Base-by-base conservation (phyloP, 23 tunicate genomes). In the Halocynthia roretzi region DNA sequence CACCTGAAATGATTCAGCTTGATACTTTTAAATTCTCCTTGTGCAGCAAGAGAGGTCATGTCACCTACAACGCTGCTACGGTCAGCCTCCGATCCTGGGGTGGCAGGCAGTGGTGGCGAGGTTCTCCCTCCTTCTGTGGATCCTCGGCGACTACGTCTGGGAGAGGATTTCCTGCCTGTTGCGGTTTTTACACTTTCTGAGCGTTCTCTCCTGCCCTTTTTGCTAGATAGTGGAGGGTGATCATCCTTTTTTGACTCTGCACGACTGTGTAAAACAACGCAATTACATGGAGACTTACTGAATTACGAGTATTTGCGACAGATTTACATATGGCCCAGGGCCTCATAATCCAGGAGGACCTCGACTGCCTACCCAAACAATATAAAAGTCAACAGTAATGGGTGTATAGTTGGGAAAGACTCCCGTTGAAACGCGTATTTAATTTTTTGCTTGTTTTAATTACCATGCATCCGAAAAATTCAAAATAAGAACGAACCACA, bases 1-100 rank as follows among this genome's bases (percentile, higher is more conserved):
- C 60, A 89, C 96, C 96, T 83, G 80, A 89, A 89, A 80, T 89
- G 88, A 65, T 57, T 84, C 53, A 89, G 85, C 62, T 84, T 89
- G 68, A 89, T 14, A 6, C 50, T 18, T 76, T 89, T 89, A 40
- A 70, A 80, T 11, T 89, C 96, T 6, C 80, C 71, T 18, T 72
- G 40, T 21, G 75, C 71, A 12, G 48, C 48, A 22, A 54, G 56
- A 19, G 78, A 74, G 19, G 78, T 51, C 8, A 31, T 11, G 18
- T 84, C 96, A 12, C 86, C 93, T 58, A 84, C 15, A 9, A 84
- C 70, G 65, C 96, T 89, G 76, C 84, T 78, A 51, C 84, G 96
- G 44, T 89, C 96, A 10, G 80, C 82, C 66, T 89, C 96, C 20
- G 96, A 89, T n/a, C 84, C 96, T 7, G 96, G 96, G 58, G 96